Percentiles rank a stretch among this genome's conserved stretches.
Evolutionary conservation across 1,140 invertebrate genomes (phyloP).

Genomic region (Cyclina sinensis): DNA sequence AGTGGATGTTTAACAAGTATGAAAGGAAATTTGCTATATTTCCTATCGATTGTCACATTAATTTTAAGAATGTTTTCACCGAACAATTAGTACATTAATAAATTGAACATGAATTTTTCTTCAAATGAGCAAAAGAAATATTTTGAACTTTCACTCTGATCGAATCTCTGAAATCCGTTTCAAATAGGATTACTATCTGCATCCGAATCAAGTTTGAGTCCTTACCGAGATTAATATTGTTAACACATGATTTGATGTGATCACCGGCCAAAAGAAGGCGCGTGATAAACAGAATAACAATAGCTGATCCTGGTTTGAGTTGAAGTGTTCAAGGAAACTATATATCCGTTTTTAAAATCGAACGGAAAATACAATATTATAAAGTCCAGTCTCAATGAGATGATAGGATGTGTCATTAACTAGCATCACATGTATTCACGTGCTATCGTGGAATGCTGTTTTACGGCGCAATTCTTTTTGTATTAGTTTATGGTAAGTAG

Average conservation of each 20-base stretch:
- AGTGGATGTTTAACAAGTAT: not conserved
- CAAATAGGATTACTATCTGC: too few species aligned
- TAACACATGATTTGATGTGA: too few species aligned
- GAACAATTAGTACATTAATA: too few species aligned
- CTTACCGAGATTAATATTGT: too few species aligned
- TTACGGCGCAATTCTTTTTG: not conserved
- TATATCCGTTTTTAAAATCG: not conserved
- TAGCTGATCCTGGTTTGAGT: not conserved
- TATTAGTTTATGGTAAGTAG: not conserved
- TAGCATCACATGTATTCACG: not conserved
- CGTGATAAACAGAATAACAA: too few species aligned
- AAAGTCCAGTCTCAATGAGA: not conserved
- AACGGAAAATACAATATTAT: slow-evolving; percentile 10
- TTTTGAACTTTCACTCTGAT: too few species aligned
- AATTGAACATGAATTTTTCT: too few species aligned
- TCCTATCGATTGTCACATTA: not conserved
- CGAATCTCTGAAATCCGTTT: too few species aligned
- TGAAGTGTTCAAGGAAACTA: not conserved
- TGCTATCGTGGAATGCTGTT: not conserved
- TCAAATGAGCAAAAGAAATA: too few species aligned
- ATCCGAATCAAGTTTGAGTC: too few species aligned
- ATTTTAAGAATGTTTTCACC: too few species aligned
- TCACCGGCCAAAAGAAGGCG: not conserved
- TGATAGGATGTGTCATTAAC: not conserved
- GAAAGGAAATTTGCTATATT: not conserved